These are phyloP conservation scores for Oscheius sp. DNA, from an alignment of 1,140 invertebrate genomes.

Conservation along the genomic window DNA sequence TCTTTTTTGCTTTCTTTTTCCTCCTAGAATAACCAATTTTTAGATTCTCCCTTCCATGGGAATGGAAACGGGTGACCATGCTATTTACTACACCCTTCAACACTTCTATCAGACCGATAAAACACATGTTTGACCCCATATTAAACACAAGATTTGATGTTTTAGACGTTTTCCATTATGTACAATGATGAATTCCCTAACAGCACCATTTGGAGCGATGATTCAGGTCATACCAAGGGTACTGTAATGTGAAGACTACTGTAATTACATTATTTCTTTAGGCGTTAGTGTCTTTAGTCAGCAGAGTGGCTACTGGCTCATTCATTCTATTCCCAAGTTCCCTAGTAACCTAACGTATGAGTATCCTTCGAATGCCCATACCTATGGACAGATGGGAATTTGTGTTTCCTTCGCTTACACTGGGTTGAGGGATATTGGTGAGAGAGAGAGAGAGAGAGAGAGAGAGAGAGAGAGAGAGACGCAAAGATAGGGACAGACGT, in stretches of 20 bases:
- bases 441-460: no score
- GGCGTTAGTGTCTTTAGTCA: constrained; percentile 33
- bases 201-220: constrained; percentile 33
- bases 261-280: not conserved
- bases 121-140: not conserved
- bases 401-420: constrained; percentile 34
- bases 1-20: constrained; percentile 16
- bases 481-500: no score
- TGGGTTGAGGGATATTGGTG: constrained; percentile 10
- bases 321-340: constrained; percentile 41
- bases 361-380: constrained; percentile 36
- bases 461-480: no score
- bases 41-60: constrained; percentile 16
- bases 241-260: not conserved
- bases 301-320: constrained; percentile 36
- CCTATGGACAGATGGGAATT: constrained; percentile 41
- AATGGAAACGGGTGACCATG: constrained; percentile 31
- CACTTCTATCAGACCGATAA: constrained; percentile 28
- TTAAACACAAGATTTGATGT: not conserved
- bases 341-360: constrained; percentile 22
- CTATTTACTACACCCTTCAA: constrained; percentile 36
- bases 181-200: constrained; percentile 43
- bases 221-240: constrained; percentile 35
- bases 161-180: constrained; percentile 31
- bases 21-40: no score